These are phyloP conservation scores for Xestia sexstrigata DNA, from an alignment of 2,888 invertebrate species.

Conservation along the genomic window DNA sequence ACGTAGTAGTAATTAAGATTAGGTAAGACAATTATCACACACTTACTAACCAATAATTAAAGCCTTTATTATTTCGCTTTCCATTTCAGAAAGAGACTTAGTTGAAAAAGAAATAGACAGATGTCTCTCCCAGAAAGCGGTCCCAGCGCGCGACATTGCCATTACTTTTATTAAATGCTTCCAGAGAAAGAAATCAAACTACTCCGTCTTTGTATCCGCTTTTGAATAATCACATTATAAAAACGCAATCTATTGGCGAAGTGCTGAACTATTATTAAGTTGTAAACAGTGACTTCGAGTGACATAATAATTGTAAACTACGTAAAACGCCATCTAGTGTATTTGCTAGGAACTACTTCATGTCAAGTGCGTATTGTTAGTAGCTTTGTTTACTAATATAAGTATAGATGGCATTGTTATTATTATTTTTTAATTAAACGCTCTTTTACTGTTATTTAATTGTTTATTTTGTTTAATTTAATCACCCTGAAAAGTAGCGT, in stretches of 20 bases:
- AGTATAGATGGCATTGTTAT: conserved; percentile 30
- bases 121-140: conserved; percentile 69
- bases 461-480: background rate
- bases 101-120: conserved; percentile 70
- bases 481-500: background rate
- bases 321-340: conserved; percentile 4
- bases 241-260: conserved; percentile 51
- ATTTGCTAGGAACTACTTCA: background rate
- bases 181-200: conserved; percentile 43
- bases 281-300: conserved; percentile 54
- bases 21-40: background rate
- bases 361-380: background rate
- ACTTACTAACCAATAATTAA: background rate
- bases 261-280: conserved; percentile 2
- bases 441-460: no score
- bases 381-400: background rate
- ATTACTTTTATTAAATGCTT: conserved; percentile 75
- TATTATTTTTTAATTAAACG: background rate
- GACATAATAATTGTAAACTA: conserved; percentile 2
- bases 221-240: conserved; percentile 18
- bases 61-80: background rate
- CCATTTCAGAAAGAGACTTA: conserved; percentile 68
- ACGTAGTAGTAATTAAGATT: background rate
- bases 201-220: conserved; percentile 48
- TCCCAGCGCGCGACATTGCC: conserved; percentile 73